Base-by-base conservation (phyloP, 2,113 vertebrate species). In the Tupaia tana region DNA sequence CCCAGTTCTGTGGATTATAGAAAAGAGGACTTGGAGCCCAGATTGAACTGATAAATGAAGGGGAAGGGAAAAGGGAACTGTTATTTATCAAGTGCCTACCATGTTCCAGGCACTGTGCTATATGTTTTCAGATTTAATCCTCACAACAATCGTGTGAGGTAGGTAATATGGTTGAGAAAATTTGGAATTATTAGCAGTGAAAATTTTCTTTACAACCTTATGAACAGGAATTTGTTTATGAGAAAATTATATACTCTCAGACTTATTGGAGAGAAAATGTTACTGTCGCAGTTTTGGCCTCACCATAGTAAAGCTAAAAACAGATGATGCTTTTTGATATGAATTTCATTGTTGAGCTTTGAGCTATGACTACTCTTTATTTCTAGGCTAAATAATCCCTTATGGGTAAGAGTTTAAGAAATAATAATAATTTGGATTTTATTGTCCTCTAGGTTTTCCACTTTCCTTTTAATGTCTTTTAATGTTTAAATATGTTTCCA, bases 11-110 rank as follows among this genome's bases (percentile, higher is more conserved):
- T 81, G 66, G 20, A 71, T 82, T 92, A 69, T 75, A 92, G 91
- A 43, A 81, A 86, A 90, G 84, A 83, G 94, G 43, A 89, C 82
- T 78, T 88, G 69, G 74, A 95, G 71, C 63, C 75, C 84, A 78
- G 63, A 75, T 19, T 78, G 71, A 93, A 29, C 56, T 90, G 67
- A 70, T 90, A n/a, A 69, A 64, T 87, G 80, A 81, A 73, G 58
- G 92, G 71, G 14, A 74, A 73, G 31, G 78, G 75, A 43, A 79
- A 74, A 66, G 25, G 90, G 24, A 61, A 29, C 54, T 90, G 63
- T 58, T 92, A 43, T 27, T 88, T 95, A 59, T 74, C 74, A 81
- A 66, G 75, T 91, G 64, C 54, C 69, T 85, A 7, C 77, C 69
- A 5, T 86, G 71, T 92, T 88, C 88, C 54, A 24, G 77, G 86